Evolutionary conservation across 35 echinoderm and acorn worm species (phyloP).

Genomic region (Anneissia japonica): DNA sequence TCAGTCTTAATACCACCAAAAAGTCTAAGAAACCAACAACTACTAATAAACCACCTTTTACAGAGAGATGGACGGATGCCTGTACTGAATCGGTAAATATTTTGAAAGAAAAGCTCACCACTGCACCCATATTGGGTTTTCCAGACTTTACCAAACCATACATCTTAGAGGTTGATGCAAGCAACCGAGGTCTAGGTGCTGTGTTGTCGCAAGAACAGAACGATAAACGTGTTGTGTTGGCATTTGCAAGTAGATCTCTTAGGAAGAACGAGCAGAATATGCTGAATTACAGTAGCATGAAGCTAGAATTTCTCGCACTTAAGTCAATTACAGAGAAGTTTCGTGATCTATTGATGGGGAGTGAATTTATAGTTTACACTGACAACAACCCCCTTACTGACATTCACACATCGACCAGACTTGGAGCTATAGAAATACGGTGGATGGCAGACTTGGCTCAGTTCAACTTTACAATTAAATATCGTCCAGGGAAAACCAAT

Average conservation of each 20-base stretch:
- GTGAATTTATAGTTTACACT: too few relatives aligned
- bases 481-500: slow-evolving; percentile 36
- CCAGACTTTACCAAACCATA: neutral
- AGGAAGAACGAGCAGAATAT: slow-evolving; percentile 12
- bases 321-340: too few relatives aligned
- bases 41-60: neutral
- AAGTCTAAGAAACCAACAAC: too few relatives aligned
- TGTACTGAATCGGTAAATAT: slow-evolving; percentile 26
- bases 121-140: neutral
- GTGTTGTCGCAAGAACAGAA: slow-evolving; percentile 35
- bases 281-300: slow-evolving; percentile 35
- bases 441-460: slow-evolving; percentile 61
- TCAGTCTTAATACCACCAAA: too few relatives aligned
- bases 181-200: slow-evolving; percentile 17
- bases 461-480: slow-evolving; percentile 61
- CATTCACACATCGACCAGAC: neutral
- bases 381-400: neutral
- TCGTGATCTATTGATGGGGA: neutral
- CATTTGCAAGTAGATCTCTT: slow-evolving; percentile 29
- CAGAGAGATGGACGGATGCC: slow-evolving; percentile 17
- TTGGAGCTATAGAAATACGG: slow-evolving; percentile 58
- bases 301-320: slow-evolving; percentile 31
- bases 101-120: neutral
- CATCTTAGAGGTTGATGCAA: neutral
- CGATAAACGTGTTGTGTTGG: neutral